Base-by-base conservation (phyloP, 1,140 invertebrate genomes). In the Drosophila seguyi region DNA sequence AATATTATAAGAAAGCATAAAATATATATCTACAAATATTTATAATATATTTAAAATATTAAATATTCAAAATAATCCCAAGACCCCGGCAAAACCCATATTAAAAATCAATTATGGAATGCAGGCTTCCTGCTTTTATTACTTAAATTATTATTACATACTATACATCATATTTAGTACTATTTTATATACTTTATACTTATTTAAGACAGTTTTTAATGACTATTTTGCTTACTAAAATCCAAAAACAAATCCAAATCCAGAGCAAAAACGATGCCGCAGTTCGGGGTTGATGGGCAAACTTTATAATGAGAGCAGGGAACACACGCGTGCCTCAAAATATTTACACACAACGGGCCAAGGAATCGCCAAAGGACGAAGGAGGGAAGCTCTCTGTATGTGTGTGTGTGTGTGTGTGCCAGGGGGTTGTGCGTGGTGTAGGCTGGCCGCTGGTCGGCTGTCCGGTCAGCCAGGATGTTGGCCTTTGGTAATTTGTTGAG, bases 251-350 rank as follows among this genome's bases (percentile, higher is more conserved):
- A n/a, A n/a, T n/a, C n/a, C n/a, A 29, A 63, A 45, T 59, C 57
- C 11, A 36, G 13, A 2, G 34, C 34, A 18, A 29, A 29, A 10
- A 29, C 27, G 50, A 57, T 44, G 42, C 50, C 63, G 52, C 48
- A 42, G 38, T 41, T 38, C 57, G 72, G 84, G 84, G 84, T 88
- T 88, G 84, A 69, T 88, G 68, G 42, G 48, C 66, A 60, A 79
- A 88, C 74, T 75, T 79, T 69, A 79, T 88, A 90, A 88, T 90
- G 85, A 90, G 85, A 90, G 85, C 85, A 85, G 78, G 86, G 67
- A 90, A 90, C 86, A 90, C 81, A 90, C 85, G 86, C 85, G 81
- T 90, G 85, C 85, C 85, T 90, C 85, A 90, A 85, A 90, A 90
- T 90, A 90, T 90, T 90, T 90, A 90, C 85, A 90, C 85, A 90